Base-by-base conservation (phyloP, 2,888 invertebrate species). In the Synergus japonicus region DNA sequence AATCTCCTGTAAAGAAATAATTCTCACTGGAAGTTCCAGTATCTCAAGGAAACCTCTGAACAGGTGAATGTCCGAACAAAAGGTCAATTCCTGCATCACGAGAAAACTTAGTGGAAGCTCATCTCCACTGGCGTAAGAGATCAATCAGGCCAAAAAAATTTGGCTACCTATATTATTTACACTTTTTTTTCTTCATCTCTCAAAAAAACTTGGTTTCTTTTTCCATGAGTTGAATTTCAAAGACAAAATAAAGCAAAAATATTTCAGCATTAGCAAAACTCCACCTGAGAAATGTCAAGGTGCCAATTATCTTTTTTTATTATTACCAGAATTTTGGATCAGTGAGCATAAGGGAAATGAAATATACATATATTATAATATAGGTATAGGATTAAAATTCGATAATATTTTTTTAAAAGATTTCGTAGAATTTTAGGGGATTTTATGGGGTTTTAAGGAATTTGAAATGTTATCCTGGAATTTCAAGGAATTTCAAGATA, bases 61-160 rank as follows among this genome's bases (percentile, higher is more conserved):
- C 81, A 49, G 82, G 83, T 80, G 81, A 84, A 84, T 69, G 79
- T 82, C 81, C 81, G 79, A 79, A 81, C 79, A 83, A 83, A 83
- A 83, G 80, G 83, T 81, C 82, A 79, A 65, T 67, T 78, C 49
- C 65, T 77, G 15, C 46, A 76, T 76, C 64, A 64, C 15, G 29
- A 77, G 76, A 46, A 64, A 64, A 60, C 29, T 22, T 12, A 29
- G 43, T 29, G 44, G 67, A 67, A 67, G 46, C 22, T 60, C 76
- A 43, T 18, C 15, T 41, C 7, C 54, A 49, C 77, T 77, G 49
- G 69, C 37, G 69, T 54, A 69, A 69, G 69, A 69, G 15, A 22
- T 4, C 8, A 9, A 22, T 37, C 65, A n/a, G n/a, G n/a, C n/a
- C n/a, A 37, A 37, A 69, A 66, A 67, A 69, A 69, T 60, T 60